phyloP scores from a whole-genome alignment of 2,797 vertebrate species.

The Melanotaenia trifasciata region DNA sequence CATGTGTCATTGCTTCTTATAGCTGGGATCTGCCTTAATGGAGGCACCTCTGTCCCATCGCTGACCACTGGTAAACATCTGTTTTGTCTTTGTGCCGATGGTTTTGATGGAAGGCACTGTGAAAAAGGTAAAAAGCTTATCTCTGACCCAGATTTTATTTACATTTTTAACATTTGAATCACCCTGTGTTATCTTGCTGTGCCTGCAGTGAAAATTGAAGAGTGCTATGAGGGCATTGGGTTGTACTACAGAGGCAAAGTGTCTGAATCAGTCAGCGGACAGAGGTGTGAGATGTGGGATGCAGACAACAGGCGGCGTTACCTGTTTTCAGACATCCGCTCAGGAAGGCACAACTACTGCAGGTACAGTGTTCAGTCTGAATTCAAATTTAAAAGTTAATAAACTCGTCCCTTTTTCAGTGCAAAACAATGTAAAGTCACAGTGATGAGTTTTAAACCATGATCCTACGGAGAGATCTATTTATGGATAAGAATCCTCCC shows the following conservation, averaged over 20 bases:
- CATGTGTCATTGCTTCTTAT: neutral
- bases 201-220: neutral
- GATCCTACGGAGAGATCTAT: too few species aligned
- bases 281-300: slow-evolving; percentile 70
- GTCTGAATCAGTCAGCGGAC: slow-evolving; percentile 62
- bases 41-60: slow-evolving; percentile 56
- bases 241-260: slow-evolving; percentile 66
- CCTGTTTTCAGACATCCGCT: slow-evolving; percentile 46
- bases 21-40: slow-evolving; percentile 66
- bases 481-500: too few species aligned
- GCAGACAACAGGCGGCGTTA: slow-evolving; percentile 8
- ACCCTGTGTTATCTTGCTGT: rapidly evolving
- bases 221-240: slow-evolving; percentile 72
- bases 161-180: neutral
- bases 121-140: slow-evolving; percentile 62
- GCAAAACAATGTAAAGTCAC: too few species aligned
- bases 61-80: slow-evolving; percentile 35
- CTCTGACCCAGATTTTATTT: neutral
- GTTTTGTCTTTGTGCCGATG: slow-evolving; percentile 72
- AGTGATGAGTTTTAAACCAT: too few species aligned
- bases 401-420: too few species aligned
- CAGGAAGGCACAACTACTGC: slow-evolving; percentile 80
- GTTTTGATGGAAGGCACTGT: slow-evolving; percentile 66
- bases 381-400: too few species aligned
- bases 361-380: slow-evolving; percentile 55